Base-by-base conservation (phyloP, 1,140 invertebrate species). In the Brachionus paranguensis region DNA sequence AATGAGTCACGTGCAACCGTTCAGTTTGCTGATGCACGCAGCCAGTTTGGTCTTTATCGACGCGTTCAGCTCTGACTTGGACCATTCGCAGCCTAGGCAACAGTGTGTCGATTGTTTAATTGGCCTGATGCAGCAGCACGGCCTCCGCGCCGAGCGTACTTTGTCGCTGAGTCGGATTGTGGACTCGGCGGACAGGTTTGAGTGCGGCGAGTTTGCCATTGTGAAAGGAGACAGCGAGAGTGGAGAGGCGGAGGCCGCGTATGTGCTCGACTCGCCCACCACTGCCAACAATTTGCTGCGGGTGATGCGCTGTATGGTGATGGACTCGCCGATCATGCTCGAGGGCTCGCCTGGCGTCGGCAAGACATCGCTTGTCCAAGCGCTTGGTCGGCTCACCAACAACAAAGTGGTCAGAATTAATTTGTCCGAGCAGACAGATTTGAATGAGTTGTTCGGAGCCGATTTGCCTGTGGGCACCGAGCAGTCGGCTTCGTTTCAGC, bases 331-430 rank as follows among this genome's bases (percentile, higher is more conserved):
- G 0, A 92, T 99, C 78, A 91, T 99, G 70, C 88, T 99, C 37
- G 98, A 99, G 92, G 98, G 98, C 14, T 96, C 95, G 88, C 98
- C 98, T 2, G 96, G 98, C 3, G 96, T 98, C 50, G 98, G 98
- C 4, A 99, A 99, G 90, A 99, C 97, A 0, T 97, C 95, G 87
- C 90, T 98, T 64, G 93, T 99, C 2, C 92, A 93, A 68, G 95
- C 96, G n/a, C 90, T 99, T 17, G 96, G 96, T 0, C 93, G 93
- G 88, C 92, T 92, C 4, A 93, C 95, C 29, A 94, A 95, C 0
- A 92, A 96, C 88, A 85, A 89, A 14, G 91, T 99, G 8, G 93
- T 96, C 14, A 90, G 98, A 50, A 96, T 99, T 64, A 99, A 99
- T 92, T 91, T 99, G 12, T 99, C 96, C 55, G 97, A 99, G 88